Evolutionary conservation across 2,113 vertebrate species (phyloP).

Genomic region (Meleagris gallopavo): DNA sequence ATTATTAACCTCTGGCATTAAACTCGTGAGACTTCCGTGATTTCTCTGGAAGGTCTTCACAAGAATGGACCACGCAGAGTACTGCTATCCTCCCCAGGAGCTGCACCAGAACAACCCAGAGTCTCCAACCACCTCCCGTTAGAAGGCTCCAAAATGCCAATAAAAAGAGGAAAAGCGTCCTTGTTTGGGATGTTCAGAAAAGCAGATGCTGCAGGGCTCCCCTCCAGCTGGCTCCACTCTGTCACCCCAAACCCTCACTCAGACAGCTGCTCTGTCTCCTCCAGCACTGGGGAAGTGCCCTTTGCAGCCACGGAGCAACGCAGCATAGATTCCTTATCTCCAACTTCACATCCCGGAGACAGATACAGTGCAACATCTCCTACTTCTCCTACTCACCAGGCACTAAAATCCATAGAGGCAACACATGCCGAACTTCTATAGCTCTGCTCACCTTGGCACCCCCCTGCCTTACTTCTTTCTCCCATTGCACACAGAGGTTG

Average conservation of each 20-base stretch:
- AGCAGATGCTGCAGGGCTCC: background rate
- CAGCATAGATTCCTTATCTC: too few species aligned
- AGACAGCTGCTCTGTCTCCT: background rate
- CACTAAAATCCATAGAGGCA: too few species aligned
- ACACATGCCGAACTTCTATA: background rate
- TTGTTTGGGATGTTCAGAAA: background rate
- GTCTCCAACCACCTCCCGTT: background rate
- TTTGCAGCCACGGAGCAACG: accelerated
- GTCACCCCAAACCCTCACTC: accelerated
- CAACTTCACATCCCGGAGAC: background rate
- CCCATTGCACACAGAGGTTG: background rate
- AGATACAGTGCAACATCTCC: accelerated
- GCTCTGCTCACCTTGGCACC: background rate
- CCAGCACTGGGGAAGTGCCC: accelerated
- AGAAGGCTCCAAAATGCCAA: background rate
- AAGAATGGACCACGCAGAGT: background rate
- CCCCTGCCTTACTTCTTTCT: background rate
- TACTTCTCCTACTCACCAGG: accelerated
- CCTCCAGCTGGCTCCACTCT: background rate
- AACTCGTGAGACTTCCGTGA: accelerated
- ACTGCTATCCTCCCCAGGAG: background rate
- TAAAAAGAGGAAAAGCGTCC: background rate
- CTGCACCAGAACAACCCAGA: background rate
- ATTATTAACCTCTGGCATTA: slow-evolving; percentile 71
- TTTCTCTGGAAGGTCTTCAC: background rate